Percentiles rank a stretch among this genome's conserved stretches.
These are phyloP conservation scores for Poeciliopsis turneri DNA, from an alignment of 2,797 vertebrate genomes.

Conservation along the genomic window DNA sequence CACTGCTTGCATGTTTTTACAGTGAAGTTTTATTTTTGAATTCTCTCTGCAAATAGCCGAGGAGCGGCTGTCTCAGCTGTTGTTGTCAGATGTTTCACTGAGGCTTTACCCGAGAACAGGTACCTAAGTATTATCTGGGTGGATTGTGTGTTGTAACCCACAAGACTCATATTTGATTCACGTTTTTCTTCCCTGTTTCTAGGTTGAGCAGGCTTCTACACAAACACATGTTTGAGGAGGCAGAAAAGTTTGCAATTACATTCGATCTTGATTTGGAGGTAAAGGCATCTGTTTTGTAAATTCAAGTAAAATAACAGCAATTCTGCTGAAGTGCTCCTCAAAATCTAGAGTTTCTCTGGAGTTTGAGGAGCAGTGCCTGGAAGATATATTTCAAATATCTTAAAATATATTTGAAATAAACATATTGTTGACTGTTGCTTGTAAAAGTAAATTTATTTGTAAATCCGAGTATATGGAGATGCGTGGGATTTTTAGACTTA, in stretches of 20 bases:
- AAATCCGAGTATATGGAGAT: not conserved
- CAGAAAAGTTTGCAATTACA: conserved; percentile 92
- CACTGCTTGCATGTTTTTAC: not conserved
- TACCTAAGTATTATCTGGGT: conserved; percentile 41
- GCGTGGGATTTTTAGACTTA: not conserved
- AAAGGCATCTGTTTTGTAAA: conserved; percentile 13
- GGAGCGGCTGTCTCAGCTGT: conserved; percentile 79
- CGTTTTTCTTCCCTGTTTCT: not conserved
- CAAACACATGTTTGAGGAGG: conserved; percentile 94
- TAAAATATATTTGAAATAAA: not conserved
- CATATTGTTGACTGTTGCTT: not conserved
- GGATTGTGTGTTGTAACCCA: not conserved
- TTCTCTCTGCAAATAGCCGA: conserved; percentile 50
- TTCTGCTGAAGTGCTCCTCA: not conserved
- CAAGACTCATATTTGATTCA: not conserved
- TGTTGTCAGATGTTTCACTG: conserved; percentile 92
- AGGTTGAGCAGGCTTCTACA: conserved; percentile 94
- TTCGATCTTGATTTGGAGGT: conserved; percentile 96
- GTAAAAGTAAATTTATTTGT: not conserved
- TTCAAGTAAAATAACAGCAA: not conserved
- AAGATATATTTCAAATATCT: conserved; percentile 45
- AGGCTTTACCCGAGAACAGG: conserved; percentile 97
- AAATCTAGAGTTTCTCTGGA: conserved; percentile 38
- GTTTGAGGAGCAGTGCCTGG: conserved; percentile 85
- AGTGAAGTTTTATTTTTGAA: not conserved